Evolutionary conservation across 2,888 invertebrate species (phyloP).

Genomic region (Liposcelis brunnea): DNA sequence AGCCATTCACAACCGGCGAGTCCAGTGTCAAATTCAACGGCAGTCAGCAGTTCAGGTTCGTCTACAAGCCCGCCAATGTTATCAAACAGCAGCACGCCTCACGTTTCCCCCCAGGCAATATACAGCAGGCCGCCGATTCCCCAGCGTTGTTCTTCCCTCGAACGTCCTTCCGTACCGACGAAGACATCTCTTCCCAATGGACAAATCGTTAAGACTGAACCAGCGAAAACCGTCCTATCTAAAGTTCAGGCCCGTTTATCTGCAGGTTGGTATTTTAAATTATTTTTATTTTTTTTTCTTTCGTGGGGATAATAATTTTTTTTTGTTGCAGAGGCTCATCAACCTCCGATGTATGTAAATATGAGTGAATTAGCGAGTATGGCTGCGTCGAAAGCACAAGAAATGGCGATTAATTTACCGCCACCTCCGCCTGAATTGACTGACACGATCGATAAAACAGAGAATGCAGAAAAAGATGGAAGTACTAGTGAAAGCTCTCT

Average conservation of each 20-base stretch:
- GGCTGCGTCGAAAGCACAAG: slow-evolving; percentile 57
- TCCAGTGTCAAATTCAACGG: slow-evolving; percentile 21
- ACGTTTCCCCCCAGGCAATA: slow-evolving; percentile 21
- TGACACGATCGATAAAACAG: slow-evolving; percentile 29
- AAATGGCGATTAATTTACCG: slow-evolving; percentile 39
- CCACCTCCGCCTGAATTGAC: slow-evolving; percentile 25
- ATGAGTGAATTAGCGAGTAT: slow-evolving; percentile 76
- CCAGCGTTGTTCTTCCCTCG: slow-evolving; percentile 72
- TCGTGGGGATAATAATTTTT: slow-evolving; percentile 3
- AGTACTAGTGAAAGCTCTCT: slow-evolving; percentile 56
- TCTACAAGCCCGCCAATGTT: slow-evolving; percentile 12
- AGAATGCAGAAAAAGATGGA: slow-evolving; percentile 29
- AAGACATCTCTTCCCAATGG: slow-evolving; percentile 17
- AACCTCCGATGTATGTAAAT: slow-evolving; percentile 70
- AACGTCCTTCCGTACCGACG: slow-evolving; percentile 51
- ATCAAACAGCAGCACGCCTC: slow-evolving; percentile 13
- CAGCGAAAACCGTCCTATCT: too few relatives aligned
- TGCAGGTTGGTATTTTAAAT: too few relatives aligned
- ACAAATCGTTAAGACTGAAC: too few relatives aligned
- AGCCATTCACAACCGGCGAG: slow-evolving; percentile 31
- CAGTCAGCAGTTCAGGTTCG: slow-evolving; percentile 7
- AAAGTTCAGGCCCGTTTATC: too few relatives aligned
- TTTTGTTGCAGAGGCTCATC: slow-evolving; percentile 33
- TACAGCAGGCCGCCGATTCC: slow-evolving; percentile 50
- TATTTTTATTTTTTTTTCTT: too few relatives aligned